Conservation (phyloP, 2,888 invertebrate species). For the Microplitis deprimator region DNA sequence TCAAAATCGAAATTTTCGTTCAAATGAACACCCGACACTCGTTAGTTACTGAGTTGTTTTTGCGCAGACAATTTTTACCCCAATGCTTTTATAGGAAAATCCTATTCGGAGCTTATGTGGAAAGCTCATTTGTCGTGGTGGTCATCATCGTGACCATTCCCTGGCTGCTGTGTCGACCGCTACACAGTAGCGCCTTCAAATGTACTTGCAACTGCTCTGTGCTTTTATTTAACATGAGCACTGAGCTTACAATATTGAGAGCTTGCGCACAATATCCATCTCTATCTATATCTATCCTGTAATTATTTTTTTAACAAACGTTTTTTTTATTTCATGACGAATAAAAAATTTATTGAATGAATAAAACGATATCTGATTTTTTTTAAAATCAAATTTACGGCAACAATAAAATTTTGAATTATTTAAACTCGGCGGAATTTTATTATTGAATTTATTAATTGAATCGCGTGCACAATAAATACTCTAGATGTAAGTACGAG, state of each 20-base stretch:
- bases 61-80: too few species aligned
- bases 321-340: neutral
- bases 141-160: neutral
- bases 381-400: neutral
- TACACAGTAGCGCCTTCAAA: neutral
- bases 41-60: too few species aligned
- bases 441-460: neutral
- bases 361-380: neutral
- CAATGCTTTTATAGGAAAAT: neutral
- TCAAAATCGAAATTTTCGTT: too few species aligned
- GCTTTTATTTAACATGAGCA: neutral
- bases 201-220: neutral
- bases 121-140: neutral
- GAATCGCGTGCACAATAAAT: neutral
- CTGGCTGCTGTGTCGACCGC: constrained; percentile 1
- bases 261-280: constrained; percentile 36
- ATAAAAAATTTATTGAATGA: neutral
- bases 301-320: neutral
- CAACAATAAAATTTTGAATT: neutral
- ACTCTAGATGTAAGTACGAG: neutral
- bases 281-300: neutral
- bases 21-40: too few species aligned
- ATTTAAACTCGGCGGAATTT: neutral
- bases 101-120: neutral
- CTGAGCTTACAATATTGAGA: constrained; percentile 6